A percentile compares a stretch with the other conserved stretches of the same genome.
phyloP scores from a whole-genome alignment of 1,140 invertebrate species.

The Drosophila funebris region DNA sequence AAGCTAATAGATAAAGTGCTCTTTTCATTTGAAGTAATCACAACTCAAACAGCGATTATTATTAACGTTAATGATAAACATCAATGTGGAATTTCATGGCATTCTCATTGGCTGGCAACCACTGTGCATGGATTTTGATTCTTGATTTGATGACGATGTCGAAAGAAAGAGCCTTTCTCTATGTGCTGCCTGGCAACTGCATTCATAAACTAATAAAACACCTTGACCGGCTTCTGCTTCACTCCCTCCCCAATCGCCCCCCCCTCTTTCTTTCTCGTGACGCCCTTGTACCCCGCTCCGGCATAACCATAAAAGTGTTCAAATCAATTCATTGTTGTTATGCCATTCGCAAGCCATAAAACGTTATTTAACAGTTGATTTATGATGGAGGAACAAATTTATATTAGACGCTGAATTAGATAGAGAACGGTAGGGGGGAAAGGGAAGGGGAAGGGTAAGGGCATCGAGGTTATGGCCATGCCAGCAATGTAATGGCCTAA shows the following conservation, averaged over 20 bases:
- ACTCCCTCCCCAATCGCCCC: neutral
- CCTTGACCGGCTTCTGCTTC: neutral
- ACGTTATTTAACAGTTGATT: conserved; percentile 18
- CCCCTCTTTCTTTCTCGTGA: no score
- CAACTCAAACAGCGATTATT: neutral
- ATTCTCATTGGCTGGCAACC: conserved; percentile 2
- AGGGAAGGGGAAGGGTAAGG: neutral
- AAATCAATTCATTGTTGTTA: conserved; percentile 13
- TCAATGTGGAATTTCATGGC: neutral
- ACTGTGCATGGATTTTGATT: conserved; percentile 18
- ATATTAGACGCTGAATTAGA: no score
- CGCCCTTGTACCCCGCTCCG: neutral
- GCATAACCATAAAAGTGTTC: conserved; percentile 22
- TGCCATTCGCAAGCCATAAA: conserved; percentile 18
- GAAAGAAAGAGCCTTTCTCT: neutral
- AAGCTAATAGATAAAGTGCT: neutral
- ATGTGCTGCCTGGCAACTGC: conserved; percentile 30
- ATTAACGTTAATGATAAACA: neutral
- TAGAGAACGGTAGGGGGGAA: neutral
- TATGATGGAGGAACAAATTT: conserved; percentile 8
- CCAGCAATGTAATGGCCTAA: conserved; percentile 8
- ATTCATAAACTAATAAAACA: conserved; percentile 39
- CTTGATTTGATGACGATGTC: neutral
- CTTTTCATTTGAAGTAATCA: neutral
- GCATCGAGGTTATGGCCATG: neutral